Conservation (phyloP, 1,140 invertebrate genomes). For the Leguminivora glycinivorella region DNA sequence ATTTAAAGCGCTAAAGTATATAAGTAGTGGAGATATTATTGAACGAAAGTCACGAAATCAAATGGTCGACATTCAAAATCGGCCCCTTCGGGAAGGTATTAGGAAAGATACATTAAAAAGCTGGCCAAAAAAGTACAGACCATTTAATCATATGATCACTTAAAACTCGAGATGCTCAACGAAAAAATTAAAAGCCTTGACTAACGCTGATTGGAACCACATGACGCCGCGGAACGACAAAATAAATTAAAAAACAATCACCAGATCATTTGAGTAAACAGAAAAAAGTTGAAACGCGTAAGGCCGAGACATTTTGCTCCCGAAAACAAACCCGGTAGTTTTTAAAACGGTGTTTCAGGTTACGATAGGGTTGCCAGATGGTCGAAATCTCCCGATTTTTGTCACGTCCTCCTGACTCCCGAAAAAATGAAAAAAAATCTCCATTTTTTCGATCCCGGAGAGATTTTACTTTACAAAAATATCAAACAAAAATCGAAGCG, state of each 20-base stretch:
- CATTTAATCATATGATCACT: not conserved
- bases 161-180: not conserved
- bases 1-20: too few relatives aligned
- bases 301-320: slow-evolving; percentile 67
- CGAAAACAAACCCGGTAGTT: slow-evolving; percentile 54
- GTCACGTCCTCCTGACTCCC: too few relatives aligned
- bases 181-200: slow-evolving; percentile 67
- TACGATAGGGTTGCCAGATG: too few relatives aligned
- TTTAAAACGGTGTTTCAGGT: slow-evolving; percentile 37
- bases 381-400: too few relatives aligned
- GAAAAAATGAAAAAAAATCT: too few relatives aligned
- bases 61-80: too few relatives aligned
- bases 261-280: slow-evolving; percentile 75
- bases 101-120: not conserved
- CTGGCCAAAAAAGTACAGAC: not conserved
- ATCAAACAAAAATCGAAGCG: too few relatives aligned
- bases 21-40: too few relatives aligned
- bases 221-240: slow-evolving; percentile 64
- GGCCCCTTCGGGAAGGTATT: not conserved
- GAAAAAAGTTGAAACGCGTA: slow-evolving; percentile 65
- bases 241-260: slow-evolving; percentile 79
- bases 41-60: too few relatives aligned
- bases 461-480: too few relatives aligned
- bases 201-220: slow-evolving; percentile 71
- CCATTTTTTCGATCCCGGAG: too few relatives aligned